Evolutionary conservation across 2,113 vertebrate species (phyloP).

Genomic region (Hystrix cristata): DNA sequence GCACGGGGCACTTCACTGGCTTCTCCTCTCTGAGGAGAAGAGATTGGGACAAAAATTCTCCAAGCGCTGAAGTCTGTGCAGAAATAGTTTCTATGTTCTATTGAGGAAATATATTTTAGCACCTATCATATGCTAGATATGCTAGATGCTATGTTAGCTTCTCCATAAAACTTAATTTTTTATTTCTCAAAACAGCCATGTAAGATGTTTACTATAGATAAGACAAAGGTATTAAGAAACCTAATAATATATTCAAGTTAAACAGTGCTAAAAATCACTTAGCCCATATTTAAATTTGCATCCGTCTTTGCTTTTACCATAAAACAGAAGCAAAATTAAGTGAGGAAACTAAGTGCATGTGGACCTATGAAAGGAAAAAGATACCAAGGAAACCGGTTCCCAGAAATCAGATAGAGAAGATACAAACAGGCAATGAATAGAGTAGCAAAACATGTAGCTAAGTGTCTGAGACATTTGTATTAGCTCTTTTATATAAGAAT

Average conservation of each 20-base stretch:
- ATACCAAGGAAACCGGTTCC: background rate
- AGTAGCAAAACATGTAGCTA: background rate
- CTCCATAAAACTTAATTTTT: background rate
- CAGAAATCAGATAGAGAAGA: background rate
- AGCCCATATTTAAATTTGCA: background rate
- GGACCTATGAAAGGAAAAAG: background rate
- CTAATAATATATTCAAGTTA: background rate
- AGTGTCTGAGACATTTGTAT: background rate
- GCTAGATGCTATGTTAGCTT: background rate
- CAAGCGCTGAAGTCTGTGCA: background rate
- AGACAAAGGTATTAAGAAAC: conserved; percentile 17
- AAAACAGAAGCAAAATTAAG: background rate
- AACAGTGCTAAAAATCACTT: background rate
- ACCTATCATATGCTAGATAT: background rate
- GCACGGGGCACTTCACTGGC: background rate
- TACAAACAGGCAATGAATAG: background rate
- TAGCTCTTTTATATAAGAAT: background rate
- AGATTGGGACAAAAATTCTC: background rate
- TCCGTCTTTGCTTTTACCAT: background rate
- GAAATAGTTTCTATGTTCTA: background rate
- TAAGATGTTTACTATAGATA: background rate
- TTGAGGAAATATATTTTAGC: background rate
- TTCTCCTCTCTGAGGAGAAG: background rate
- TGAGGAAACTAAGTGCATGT: background rate
- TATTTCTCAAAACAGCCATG: background rate